Conservation (phyloP, 2,888 invertebrate species). For the Leptopilina myrica region DNA sequence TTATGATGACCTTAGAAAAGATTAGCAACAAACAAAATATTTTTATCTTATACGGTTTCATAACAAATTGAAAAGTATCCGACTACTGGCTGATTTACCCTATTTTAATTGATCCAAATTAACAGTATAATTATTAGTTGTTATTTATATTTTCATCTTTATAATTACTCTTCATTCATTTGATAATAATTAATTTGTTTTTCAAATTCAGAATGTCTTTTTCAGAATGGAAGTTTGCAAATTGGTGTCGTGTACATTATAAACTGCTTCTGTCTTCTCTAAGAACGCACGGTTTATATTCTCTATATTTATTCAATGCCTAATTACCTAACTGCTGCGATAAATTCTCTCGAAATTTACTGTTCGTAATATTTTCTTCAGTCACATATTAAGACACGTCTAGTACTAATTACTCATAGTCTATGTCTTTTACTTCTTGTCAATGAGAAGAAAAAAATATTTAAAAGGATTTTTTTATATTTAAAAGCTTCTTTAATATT, state of each 20-base stretch:
- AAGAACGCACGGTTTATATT: slow-evolving; percentile 48
- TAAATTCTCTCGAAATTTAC: slow-evolving; percentile 61
- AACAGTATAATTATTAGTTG: no score
- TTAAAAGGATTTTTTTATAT: neutral
- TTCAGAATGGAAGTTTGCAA: slow-evolving; percentile 20
- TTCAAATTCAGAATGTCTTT: neutral
- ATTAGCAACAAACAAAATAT: no score
- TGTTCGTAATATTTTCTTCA: slow-evolving; percentile 57
- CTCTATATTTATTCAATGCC: slow-evolving; percentile 63
- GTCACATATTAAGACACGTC: slow-evolving; percentile 20
- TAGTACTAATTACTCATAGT: slow-evolving; percentile 35
- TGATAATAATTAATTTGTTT: neutral
- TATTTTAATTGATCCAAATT: no score
- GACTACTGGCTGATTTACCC: no score
- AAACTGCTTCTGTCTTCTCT: slow-evolving; percentile 30
- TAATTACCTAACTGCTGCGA: slow-evolving; percentile 60
- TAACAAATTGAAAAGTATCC: no score
- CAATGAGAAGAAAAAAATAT: neutral
- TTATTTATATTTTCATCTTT: no score
- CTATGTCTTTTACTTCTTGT: slow-evolving; percentile 1
- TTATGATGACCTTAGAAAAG: no score
- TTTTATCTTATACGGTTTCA: no score
- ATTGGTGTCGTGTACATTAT: slow-evolving; percentile 34
- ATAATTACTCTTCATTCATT: neutral
- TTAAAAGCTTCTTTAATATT: neutral